Base-by-base conservation (phyloP, 2,113 vertebrate genomes). In the Aythya baeri region DNA sequence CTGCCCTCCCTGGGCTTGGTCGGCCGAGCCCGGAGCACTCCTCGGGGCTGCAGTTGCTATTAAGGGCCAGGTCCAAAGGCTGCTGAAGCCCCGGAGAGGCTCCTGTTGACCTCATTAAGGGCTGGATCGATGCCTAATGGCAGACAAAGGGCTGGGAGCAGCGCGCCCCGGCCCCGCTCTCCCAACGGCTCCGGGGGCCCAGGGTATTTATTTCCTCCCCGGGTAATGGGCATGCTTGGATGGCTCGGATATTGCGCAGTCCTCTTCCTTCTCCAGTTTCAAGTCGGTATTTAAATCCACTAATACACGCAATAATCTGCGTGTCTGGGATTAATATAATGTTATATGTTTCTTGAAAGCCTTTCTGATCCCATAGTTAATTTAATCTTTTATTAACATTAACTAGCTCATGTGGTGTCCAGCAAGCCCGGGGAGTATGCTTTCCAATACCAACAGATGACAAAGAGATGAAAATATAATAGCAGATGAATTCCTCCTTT, bases 261-360 rank as follows among this genome's bases (percentile, higher is more conserved):
- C 59, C 58, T 92, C 66, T 52, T 52, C 82, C 82, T 83, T 46
- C 92, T 92, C 89, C 6, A 5, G 46, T 87, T 95, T 62, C 94
- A 72, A 14, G 18, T 83, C 3, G 8, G 14, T 76, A 46, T 80
- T 80, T 76, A 76, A 89, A 89, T 50, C 78, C 89, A 80, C 63
- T 78, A 91, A 91, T 57, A 34, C 4, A 43, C 9, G 44, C 11
- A 86, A 94, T 89, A 89, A 92, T 83, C 94, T 79, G 68, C 58
- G 12, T 80, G 82, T 72, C 94, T 92, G 94, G 94, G 89, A 89
- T 89, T 76, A 80, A 91, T 89, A 62, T 6, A 92, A 80, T 9
- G 46, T 80, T 89, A 25, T 75, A 71, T 92, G 86, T 89, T 95
- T 75, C 94, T 89, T 89, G 89, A 86, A 89, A 92, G 92, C 73